A percentile compares a stretch with the other conserved stretches of the same genome.
These are phyloP conservation scores for Drosophila paramelanica DNA, from an alignment of 2,888 invertebrate genomes.

Conservation along the genomic window DNA sequence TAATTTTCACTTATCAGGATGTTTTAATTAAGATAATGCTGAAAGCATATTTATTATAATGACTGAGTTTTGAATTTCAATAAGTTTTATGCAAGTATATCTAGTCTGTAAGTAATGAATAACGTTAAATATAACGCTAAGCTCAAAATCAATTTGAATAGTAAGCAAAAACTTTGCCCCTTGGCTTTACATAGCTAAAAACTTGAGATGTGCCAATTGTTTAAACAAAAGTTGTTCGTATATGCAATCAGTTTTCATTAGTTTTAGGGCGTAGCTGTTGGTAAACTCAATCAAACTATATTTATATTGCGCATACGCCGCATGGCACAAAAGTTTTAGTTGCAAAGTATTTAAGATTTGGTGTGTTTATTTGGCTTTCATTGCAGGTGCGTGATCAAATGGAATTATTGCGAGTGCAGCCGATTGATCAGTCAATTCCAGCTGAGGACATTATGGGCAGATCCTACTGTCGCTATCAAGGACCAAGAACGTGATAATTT, in stretches of 20 bases:
- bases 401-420: slow-evolving; percentile 86
- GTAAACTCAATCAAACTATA: slow-evolving; percentile 16
- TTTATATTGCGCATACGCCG: slow-evolving; percentile 24
- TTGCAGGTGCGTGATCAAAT: slow-evolving; percentile 87
- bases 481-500: slow-evolving; percentile 85
- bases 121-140: slow-evolving; percentile 7
- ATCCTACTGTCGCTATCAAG: slow-evolving; percentile 87
- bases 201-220: slow-evolving; percentile 44
- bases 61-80: not conserved
- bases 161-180: slow-evolving; percentile 36
- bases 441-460: slow-evolving; percentile 87
- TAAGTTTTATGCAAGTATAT: not conserved
- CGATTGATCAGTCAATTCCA: slow-evolving; percentile 87
- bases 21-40: too few species aligned
- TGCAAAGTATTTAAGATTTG: slow-evolving; percentile 10
- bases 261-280: slow-evolving; percentile 13
- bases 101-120: slow-evolving; percentile 16
- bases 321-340: slow-evolving; percentile 14
- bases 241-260: slow-evolving; percentile 62
- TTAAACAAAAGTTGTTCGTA: slow-evolving; percentile 35
- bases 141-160: slow-evolving; percentile 27
- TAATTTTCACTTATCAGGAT: too few species aligned
- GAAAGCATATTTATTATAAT: too few species aligned
- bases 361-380: slow-evolving; percentile 23
- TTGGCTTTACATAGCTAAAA: slow-evolving; percentile 24